Evolutionary conservation across 2,888 invertebrate species (phyloP).

Genomic region (Podotricha telesiphe): DNA sequence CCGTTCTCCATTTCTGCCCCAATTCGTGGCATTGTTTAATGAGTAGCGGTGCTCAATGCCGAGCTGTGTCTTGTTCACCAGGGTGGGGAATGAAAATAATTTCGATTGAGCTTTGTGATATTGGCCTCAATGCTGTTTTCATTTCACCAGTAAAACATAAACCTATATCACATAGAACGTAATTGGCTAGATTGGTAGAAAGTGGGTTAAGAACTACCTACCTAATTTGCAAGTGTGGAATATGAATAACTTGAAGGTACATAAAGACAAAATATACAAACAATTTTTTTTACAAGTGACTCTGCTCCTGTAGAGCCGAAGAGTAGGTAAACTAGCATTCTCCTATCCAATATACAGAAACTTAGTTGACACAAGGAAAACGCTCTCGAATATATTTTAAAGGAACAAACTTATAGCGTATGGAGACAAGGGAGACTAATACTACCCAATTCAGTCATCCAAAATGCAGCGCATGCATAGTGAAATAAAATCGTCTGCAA

Average conservation of each 20-base stretch:
- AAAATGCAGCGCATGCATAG: conserved; percentile 1
- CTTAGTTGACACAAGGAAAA: neutral
- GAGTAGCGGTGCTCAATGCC: too few relatives aligned
- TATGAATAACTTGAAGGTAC: too few relatives aligned
- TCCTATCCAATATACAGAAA: neutral
- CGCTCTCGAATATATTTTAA: conserved; percentile 2
- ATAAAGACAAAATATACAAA: neutral
- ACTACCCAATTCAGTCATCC: neutral
- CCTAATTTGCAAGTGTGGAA: too few relatives aligned
- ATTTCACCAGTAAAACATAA: too few relatives aligned
- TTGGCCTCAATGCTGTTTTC: too few relatives aligned
- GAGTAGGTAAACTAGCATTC: neutral
- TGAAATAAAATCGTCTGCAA: conserved; percentile 7
- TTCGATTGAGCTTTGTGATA: too few relatives aligned
- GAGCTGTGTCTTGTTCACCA: too few relatives aligned
- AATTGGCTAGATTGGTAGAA: neutral
- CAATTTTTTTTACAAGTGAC: neutral
- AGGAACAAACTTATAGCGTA: neutral
- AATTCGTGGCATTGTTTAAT: too few relatives aligned
- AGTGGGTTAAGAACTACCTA: neutral
- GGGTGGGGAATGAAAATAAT: too few relatives aligned
- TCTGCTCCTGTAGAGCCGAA: neutral
- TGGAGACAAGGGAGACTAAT: neutral
- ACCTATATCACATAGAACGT: too few relatives aligned
- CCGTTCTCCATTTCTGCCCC: too few relatives aligned